Conservation (phyloP, 1,140 invertebrate genomes). For the Lepidostoma basale region DNA sequence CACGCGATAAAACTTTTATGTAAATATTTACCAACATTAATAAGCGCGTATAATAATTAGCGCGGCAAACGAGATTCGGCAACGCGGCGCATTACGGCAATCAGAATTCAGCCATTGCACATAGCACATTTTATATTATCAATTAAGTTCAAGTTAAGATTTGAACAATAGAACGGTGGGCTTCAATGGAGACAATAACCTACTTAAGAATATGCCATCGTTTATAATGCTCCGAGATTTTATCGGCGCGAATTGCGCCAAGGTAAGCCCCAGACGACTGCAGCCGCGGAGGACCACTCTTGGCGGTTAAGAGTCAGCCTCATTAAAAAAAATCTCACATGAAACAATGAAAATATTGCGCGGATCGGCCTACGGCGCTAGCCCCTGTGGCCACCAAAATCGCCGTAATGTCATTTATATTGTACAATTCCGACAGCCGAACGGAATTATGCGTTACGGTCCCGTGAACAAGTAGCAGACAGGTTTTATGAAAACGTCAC, state of each 20-base stretch:
- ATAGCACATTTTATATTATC: neutral
- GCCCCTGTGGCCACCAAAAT: constrained; percentile 11
- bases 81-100: no score
- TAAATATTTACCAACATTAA: no score
- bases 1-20: no score
- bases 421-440: constrained; percentile 39
- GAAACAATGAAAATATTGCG: constrained; percentile 11
- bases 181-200: neutral
- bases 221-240: neutral
- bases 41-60: no score
- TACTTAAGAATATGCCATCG: constrained; percentile 6
- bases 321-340: constrained; percentile 21
- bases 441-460: constrained; percentile 46
- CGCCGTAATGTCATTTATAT: constrained; percentile 38
- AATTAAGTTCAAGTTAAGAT: constrained; percentile 14
- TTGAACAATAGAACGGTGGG: neutral
- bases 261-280: constrained; percentile 7
- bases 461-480: constrained; percentile 43
- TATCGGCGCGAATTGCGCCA: constrained; percentile 11
- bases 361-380: neutral
- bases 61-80: no score
- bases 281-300: constrained; percentile 1
- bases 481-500: constrained; percentile 47
- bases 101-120: neutral
- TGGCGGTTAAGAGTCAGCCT: neutral